phyloP scores from a whole-genome alignment of 2,888 invertebrate genomes.

The Drosophila macrospina region DNA sequence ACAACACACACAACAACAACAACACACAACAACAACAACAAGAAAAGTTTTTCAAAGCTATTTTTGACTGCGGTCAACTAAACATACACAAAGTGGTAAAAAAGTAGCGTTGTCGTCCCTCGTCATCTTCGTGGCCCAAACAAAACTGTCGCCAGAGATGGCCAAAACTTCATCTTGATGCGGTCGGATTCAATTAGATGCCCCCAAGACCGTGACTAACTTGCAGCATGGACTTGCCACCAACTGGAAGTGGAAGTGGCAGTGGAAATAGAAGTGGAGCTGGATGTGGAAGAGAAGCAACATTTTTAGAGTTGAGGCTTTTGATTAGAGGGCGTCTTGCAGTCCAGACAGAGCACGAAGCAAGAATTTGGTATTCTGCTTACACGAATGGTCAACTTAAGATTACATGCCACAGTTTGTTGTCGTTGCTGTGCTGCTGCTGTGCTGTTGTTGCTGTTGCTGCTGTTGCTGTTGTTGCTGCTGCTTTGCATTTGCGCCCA shows the following conservation, averaged over 20 bases:
- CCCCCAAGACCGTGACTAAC: conserved; percentile 23
- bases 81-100: conserved; percentile 74
- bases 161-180: conserved; percentile 67
- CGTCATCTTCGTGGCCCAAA: conserved; percentile 35
- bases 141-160: conserved; percentile 75
- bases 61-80: conserved; percentile 81
- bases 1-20: no score
- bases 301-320: conserved; percentile 23
- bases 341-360: conserved; percentile 23
- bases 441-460: conserved; percentile 40
- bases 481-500: conserved; percentile 63
- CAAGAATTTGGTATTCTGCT: conserved; percentile 23
- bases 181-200: conserved; percentile 78
- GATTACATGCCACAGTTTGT: conserved; percentile 28
- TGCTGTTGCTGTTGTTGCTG: conserved; percentile 5
- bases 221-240: conserved; percentile 20
- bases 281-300: no score
- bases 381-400: conserved; percentile 32
- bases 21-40: no score
- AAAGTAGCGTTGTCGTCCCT: conserved; percentile 7
- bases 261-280: no score
- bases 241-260: conserved; percentile 2
- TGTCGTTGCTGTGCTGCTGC: conserved; percentile 20
- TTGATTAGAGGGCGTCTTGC: conserved; percentile 28
- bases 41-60: conserved; percentile 78